Evolutionary conservation across 2,888 invertebrate species (phyloP), one percentile per base, ranked within the genome.

Genomic region (Stenichneumon culpator): DNA sequence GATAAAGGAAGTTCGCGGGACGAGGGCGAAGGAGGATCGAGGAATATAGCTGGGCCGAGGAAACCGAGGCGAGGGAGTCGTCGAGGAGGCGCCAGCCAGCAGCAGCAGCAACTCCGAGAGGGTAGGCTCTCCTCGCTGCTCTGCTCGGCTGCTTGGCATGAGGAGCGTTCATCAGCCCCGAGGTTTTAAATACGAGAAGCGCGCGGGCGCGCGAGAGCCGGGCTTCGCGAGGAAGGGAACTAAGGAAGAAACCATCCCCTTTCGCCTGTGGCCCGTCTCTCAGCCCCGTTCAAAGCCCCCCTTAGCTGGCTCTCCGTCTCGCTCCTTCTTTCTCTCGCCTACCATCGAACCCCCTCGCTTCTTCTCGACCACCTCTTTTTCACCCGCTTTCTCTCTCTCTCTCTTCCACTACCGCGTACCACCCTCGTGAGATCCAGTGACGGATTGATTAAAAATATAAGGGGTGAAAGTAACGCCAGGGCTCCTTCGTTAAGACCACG

Each of bases 391-490:
- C 57, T 79, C 80, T 73, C 85, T 60, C 57, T 54, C 68, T 85
- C 86, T 52, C 74, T 32, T 44, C 39, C 47, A 69, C 74, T 28
- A 50, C 79, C 82, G 52, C 67, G 28, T 69, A 63, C 67, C 57
- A 36, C 73, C 83, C 79, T 79, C 79, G 84, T 85, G 80, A 86
- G 82, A 77, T 78, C 92, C 93, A 93, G 93, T 93, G 93, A 93
- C 93, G 94, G 94, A 94, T 94, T 93, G 94, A 94, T 94, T 94
- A 94, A 94, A 94, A 94, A 94, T 94, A 93, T 92, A 80, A 85
- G 93, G 93, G 93, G 93, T 88, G 90, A 90, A 89, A 88, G 86
- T 83, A 80, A 85, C 72, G 83, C 79, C 83, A 80, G 87, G 86
- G 86, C 87, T 65, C 82, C 85, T 73, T 78, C 81, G 54, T 83